A percentile compares a stretch with the other conserved stretches of the same genome.
phyloP scores from a whole-genome alignment of 2,113 vertebrate species.

The Pongo pygmaeus region DNA sequence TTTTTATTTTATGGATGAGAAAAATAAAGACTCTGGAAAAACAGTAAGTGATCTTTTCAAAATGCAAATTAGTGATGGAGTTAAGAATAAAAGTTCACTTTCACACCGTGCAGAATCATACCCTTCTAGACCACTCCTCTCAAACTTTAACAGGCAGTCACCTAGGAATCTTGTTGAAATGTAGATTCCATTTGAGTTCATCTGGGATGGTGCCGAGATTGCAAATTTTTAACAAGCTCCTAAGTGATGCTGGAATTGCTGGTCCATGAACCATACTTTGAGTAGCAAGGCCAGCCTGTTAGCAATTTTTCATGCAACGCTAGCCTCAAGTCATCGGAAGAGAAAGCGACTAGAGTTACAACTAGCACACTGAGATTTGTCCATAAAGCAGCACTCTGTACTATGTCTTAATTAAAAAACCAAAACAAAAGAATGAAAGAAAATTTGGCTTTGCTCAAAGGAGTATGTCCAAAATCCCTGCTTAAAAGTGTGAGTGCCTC shows the following conservation, averaged over 20 bases:
- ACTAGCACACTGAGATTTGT: not conserved
- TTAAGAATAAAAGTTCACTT: not conserved
- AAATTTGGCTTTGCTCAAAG: not conserved
- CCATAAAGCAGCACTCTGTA: not conserved
- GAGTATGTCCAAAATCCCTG: not conserved
- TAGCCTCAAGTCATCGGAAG: not conserved
- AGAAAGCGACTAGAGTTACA: not conserved
- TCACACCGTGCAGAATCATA: not conserved
- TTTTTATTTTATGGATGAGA: conserved; percentile 10
- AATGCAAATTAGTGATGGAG: not conserved
- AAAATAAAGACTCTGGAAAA: conserved; percentile 17
- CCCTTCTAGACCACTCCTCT: not conserved
- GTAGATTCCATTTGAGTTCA: not conserved
- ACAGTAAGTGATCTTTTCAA: not conserved
- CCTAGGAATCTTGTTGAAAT: not conserved
- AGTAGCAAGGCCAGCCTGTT: not conserved
- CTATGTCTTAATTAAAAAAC: not conserved
- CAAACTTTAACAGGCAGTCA: not conserved
- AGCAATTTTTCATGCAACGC: not conserved
- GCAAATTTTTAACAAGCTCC: not conserved
- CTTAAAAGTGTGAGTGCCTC: not conserved
- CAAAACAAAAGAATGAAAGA: not conserved
- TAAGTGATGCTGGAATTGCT: not conserved
- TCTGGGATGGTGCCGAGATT: not conserved
- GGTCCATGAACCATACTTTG: not conserved